Evolutionary conservation across 2,113 vertebrate species (phyloP).

Genomic region (Vidua chalybeata): DNA sequence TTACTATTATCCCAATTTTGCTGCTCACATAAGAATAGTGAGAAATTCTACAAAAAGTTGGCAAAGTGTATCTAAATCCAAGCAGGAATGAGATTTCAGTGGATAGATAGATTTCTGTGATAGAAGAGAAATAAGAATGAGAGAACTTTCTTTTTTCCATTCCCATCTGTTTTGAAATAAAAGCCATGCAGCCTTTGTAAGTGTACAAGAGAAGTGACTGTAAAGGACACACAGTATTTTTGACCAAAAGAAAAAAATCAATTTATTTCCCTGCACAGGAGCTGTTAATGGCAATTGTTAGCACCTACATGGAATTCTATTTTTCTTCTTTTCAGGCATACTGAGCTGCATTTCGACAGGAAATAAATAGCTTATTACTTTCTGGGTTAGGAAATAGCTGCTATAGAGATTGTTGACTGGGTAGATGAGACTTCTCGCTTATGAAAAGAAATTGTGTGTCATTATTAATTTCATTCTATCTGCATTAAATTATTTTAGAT

Average conservation of each 20-base stretch:
- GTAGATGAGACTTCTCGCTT: not conserved
- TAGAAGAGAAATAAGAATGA: conserved; percentile 7
- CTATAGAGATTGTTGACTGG: not conserved
- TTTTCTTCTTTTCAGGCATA: not conserved
- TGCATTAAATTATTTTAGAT: not conserved
- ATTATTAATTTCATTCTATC: not conserved
- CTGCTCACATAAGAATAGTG: not conserved
- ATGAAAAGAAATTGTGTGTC: not conserved
- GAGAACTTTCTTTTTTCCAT: not conserved
- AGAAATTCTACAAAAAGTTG: not conserved
- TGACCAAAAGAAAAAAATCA: not conserved
- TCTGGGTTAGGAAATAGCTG: not conserved
- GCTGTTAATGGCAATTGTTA: not conserved
- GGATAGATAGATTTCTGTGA: not conserved
- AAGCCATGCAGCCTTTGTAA: not conserved
- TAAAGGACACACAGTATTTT: not conserved
- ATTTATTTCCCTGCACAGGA: not conserved
- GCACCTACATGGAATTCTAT: not conserved
- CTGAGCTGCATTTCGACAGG: not conserved
- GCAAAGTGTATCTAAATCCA: conserved; percentile 11
- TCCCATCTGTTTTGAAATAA: conserved; percentile 21
- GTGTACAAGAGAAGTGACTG: not conserved
- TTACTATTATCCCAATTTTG: not conserved
- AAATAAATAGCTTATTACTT: conserved; percentile 22
- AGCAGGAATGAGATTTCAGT: conserved; percentile 19